These are phyloP conservation scores for Allygus modestus DNA, from an alignment of 2,888 invertebrate genomes.

Conservation along the genomic window DNA sequence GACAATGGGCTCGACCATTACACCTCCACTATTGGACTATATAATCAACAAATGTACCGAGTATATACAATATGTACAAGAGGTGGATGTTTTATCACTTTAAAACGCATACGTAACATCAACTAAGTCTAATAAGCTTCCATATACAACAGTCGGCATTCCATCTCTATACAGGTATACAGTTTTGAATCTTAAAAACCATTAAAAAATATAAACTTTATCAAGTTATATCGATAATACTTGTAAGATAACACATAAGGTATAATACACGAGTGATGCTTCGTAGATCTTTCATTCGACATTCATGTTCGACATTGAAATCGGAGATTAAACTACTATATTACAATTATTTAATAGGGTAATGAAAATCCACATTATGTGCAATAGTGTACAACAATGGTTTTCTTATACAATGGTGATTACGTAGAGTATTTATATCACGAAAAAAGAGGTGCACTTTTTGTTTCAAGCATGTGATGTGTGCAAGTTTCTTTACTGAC, in stretches of 20 bases:
- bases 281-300: not conserved
- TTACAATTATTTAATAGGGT: not conserved
- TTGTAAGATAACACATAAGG: conserved; percentile 1
- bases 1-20: not conserved
- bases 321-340: not conserved
- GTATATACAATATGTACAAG: conserved; percentile 16
- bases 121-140: conserved; percentile 30
- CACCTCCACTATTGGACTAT: conserved; percentile 20
- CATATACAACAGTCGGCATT: conserved; percentile 25
- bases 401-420: not conserved
- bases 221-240: conserved; percentile 16
- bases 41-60: conserved; percentile 6
- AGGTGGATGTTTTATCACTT: conserved; percentile 32
- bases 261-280: conserved; percentile 24
- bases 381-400: not conserved
- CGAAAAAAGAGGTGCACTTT: not conserved
- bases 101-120: conserved; percentile 16
- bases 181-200: conserved; percentile 34
- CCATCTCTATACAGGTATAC: conserved; percentile 25
- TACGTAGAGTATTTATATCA: not conserved
- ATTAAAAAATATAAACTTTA: conserved; percentile 45
- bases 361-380: not conserved
- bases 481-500: not conserved
- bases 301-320: not conserved
- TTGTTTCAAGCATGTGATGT: conserved; percentile 16